These are phyloP conservation scores for Pseudorhiza aurosa DNA, from an alignment of 30 jellyfish, hydroid and myxozoan genomes.

Conservation along the genomic window DNA sequence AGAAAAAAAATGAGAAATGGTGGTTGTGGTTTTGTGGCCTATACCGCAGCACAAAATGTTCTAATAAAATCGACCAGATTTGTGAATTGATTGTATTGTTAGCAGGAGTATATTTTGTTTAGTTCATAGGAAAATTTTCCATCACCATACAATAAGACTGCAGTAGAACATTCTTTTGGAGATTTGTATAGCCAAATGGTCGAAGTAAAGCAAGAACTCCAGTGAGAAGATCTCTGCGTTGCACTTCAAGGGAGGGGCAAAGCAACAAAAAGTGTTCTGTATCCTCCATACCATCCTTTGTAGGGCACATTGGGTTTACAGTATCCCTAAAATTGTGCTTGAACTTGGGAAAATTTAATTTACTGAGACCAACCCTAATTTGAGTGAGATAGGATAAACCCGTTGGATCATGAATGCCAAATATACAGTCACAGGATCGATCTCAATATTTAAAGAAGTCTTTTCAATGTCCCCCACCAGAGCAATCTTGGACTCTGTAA, in stretches of 20 bases:
- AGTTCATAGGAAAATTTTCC: conserved; percentile 16
- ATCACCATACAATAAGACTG: conserved; percentile 33
- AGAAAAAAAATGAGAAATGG: too few species aligned
- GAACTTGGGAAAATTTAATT: conserved; percentile 24
- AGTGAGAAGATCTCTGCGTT: conserved; percentile 38
- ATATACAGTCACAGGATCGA: too few species aligned
- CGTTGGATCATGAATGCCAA: conserved; percentile 58
- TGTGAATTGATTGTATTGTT: conserved; percentile 15
- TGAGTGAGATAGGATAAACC: conserved; percentile 26
- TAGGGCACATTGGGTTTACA: conserved; percentile 41
- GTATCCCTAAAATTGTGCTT: conserved; percentile 52
- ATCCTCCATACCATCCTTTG: conserved; percentile 40
- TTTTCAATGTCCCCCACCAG: too few species aligned
- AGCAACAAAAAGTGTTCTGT: conserved; percentile 40
- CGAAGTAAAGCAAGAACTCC: conserved; percentile 19
- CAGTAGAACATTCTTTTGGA: conserved; percentile 13
- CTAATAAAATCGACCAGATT: conserved; percentile 17
- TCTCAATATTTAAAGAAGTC: too few species aligned
- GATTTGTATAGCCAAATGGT: conserved; percentile 32
- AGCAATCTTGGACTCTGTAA: too few species aligned
- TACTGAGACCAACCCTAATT: conserved; percentile 33
- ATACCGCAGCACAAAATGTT: too few species aligned
- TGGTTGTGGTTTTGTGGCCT: too few species aligned
- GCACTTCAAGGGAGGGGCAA: conserved; percentile 40
- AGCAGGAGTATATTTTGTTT: conserved; percentile 23